Evolutionary conservation across 2,113 vertebrate genomes (phyloP).

Genomic region (Phaethon lepturus): DNA sequence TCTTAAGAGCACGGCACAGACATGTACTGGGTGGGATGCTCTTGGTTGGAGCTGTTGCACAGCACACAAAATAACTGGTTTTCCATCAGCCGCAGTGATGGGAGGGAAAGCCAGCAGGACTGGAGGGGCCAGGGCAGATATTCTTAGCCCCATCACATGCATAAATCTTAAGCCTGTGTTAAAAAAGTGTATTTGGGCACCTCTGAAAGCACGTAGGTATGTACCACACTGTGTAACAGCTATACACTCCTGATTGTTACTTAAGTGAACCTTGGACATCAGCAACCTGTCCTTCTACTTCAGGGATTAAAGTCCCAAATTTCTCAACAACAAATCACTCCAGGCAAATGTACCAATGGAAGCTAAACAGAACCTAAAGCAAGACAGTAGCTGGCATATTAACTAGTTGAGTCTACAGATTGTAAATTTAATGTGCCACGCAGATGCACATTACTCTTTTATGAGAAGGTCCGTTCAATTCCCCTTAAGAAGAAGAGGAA

Average conservation of each 20-base stretch:
- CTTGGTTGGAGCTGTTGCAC: neutral
- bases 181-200: neutral
- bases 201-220: neutral
- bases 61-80: neutral
- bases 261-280: neutral
- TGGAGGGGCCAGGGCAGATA: neutral
- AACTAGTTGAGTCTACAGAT: neutral
- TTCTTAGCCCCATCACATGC: neutral
- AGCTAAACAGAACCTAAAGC: neutral
- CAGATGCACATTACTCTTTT: neutral
- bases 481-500: neutral
- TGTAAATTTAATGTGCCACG: rapidly evolving
- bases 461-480: neutral
- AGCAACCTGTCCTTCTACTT: neutral
- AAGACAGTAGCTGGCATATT: neutral
- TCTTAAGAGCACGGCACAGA: neutral
- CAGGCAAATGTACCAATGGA: neutral
- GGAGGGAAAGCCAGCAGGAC: neutral
- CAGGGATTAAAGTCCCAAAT: neutral
- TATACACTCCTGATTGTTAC: neutral
- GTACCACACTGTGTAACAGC: neutral
- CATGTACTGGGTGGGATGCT: neutral
- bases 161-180: neutral
- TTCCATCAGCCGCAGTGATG: neutral
- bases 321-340: conserved; percentile 11